Evolutionary conservation across 1,140 invertebrate species (phyloP), one percentile per base, ranked within the genome.

Genomic region (Eriocheir sinensis): DNA sequence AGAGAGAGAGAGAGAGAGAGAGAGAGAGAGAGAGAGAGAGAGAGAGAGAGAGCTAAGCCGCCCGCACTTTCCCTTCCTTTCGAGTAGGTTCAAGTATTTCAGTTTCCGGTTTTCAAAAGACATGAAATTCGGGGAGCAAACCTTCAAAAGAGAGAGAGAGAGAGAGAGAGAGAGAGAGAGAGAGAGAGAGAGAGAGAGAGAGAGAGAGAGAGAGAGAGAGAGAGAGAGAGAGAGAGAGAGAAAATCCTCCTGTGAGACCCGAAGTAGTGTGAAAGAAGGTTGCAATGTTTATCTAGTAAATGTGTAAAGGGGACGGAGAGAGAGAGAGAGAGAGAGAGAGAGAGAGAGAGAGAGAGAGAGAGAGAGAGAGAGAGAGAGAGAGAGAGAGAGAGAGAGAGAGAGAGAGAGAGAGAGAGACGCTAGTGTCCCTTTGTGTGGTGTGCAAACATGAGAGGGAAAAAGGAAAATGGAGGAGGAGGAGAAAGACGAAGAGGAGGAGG

Each of bases 101-200:
- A 72, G 27, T 72, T 72, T 72, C 60, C 60, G 60, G 60, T 72
- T 27, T 72, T 4, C 21, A 72, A n/a, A 72, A n/a, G n/a, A n/a
- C 12, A 72, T 4, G 60, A n/a, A 72, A 72, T n/a, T 21, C 44
- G 27, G 21, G 21, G 27, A 72, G 1, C n/a, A 21, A 21, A 72
- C 60, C 60, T 72, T 72, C 60, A 72, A 48, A 72, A 90, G 89
- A 72, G 41, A 90, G 89, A 90, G 44, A 90, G 41, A 90, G 89
- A 90, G 89, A 90, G 48, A 90, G 89, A 90, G n/a, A 90, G 89
- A 90, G 48, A 90, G 89, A 90, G 48, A 90, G 48, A 90, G 48
- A 90, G 48, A 90, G 48, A 90, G 48, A 90, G 89, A 90, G 89
- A 90, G 83, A 85, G 83, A 85, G 89, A 90, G 89, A 90, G 44